Percentiles rank a stretch among this genome's conserved stretches.
Evolutionary conservation across 2,797 vertebrate species (phyloP).

Genomic region (Catostomus latipinnis): DNA sequence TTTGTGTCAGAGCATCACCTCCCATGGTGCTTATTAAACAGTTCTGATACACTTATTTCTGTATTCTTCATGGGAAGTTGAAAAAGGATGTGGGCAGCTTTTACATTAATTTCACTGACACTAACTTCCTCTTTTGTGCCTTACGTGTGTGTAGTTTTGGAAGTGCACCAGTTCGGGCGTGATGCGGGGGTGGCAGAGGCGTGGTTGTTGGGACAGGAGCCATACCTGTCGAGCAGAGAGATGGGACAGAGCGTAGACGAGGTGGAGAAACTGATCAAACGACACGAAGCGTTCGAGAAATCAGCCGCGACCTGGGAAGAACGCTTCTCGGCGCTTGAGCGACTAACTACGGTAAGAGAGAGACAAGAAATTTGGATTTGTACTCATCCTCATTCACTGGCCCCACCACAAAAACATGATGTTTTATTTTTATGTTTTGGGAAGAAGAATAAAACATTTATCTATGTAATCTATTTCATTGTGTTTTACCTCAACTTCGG

Average conservation of each 20-base stretch:
- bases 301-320: conserved; percentile 97
- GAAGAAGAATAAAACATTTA: too few species aligned
- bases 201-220: conserved; percentile 94
- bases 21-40: conserved; percentile 1
- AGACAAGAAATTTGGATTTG: too few species aligned
- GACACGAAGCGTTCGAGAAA: conserved; percentile 96
- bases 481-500: too few species aligned
- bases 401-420: too few species aligned
- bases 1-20: background rate
- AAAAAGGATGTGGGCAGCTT: conserved; percentile 29
- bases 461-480: too few species aligned
- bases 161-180: conserved; percentile 96
- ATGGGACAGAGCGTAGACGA: conserved; percentile 93
- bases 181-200: conserved; percentile 95
- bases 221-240: conserved; percentile 91
- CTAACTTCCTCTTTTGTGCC: conserved; percentile 10
- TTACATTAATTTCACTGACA: background rate
- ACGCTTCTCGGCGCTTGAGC: conserved; percentile 91
- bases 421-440: too few species aligned
- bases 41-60: background rate
- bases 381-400: too few species aligned
- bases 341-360: conserved; percentile 88
- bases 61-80: conserved; percentile 9
- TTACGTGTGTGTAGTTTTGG: conserved; percentile 80
- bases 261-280: conserved; percentile 95